Base-by-base conservation (phyloP, 2,113 vertebrate species). In the Amphiprion percula region DNA sequence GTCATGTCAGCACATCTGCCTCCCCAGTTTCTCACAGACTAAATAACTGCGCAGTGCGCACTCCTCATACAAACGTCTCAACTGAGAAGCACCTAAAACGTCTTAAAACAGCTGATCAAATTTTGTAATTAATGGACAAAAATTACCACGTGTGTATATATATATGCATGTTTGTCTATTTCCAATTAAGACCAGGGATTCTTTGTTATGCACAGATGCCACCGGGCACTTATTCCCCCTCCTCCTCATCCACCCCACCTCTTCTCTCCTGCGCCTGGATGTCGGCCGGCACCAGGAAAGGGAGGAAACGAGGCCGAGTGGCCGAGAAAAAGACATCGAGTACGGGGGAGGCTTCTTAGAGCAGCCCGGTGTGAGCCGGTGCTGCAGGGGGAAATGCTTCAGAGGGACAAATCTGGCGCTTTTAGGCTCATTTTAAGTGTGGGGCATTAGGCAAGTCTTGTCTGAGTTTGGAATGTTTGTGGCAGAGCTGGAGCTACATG, bases 121-220 rank as follows among this genome's bases (percentile, higher is more conserved):
- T 2, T 26, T 3, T 26, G 26, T 73, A 84, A 86, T 80, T 37
- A 50, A 33, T 60, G 33, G 84, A 74, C 67, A 52, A 67, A 65
- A 74, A 69, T 62, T 50, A 63, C 14, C 28, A 1, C 19, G 23
- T 58, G 41, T 52, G 11, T 21, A 21, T 21, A 30, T 56, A 46
- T 75, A 62, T 73, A 33, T 17, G 11, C 21, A 72, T 53, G 65
- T 73, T 60, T 24, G 37, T 72, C 55, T 73, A 84, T 82, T 83
- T 82, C 66, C 47, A 81, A 68, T 72, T 71, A 77, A 54, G 69
- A 74, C 19, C 52, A 39, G 55, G 30, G 21, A 49, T 19, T 71
- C 28, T 78, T 90, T 89, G 80, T 88, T 26, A 83, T 85, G 72
- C 69, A 83, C 72, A 88, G 80, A 90, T 88, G 79, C 77, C 83